These are phyloP conservation scores for Neopelma chrysocephalum DNA, from an alignment of 2,797 vertebrate genomes.

Conservation along the genomic window DNA sequence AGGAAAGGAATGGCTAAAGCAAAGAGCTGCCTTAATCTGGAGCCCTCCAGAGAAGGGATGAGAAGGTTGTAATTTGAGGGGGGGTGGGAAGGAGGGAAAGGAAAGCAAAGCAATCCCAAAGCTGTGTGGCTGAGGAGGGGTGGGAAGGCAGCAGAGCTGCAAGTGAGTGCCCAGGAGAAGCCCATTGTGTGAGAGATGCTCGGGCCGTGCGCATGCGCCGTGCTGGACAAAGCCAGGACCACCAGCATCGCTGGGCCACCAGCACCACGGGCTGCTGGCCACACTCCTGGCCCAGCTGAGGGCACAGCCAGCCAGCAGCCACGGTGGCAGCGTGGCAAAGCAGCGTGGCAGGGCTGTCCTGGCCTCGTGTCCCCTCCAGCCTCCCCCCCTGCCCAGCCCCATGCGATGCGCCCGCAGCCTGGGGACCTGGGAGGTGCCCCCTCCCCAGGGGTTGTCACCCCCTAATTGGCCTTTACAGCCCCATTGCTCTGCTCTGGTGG, in stretches of 20 bases:
- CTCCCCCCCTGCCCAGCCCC: not conserved
- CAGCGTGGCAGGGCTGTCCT: accelerated
- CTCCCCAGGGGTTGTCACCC: not conserved
- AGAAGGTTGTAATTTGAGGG: not conserved
- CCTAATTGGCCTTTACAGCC: accelerated
- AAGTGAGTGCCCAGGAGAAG: not conserved
- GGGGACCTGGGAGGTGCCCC: not conserved
- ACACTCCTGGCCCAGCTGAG: accelerated
- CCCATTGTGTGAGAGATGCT: not conserved
- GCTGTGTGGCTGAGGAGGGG: not conserved
- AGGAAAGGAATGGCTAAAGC: not conserved
- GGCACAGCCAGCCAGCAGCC: accelerated
- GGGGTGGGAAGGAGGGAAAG: no score
- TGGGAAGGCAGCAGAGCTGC: not conserved
- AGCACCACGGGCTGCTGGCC: not conserved
- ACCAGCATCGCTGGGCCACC: not conserved
- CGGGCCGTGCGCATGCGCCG: not conserved
- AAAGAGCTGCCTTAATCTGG: not conserved
- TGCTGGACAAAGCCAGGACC: conserved; percentile 24
- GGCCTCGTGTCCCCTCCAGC: accelerated
- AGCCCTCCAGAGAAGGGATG: not conserved
- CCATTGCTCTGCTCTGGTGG: accelerated
- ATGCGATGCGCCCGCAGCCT: accelerated
- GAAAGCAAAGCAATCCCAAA: accelerated
- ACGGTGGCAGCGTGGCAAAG: accelerated